Percentiles rank a stretch among this genome's conserved stretches.
These are phyloP conservation scores for Ploceus nigricollis DNA, from an alignment of 2,113 vertebrate species.

Conservation along the genomic window DNA sequence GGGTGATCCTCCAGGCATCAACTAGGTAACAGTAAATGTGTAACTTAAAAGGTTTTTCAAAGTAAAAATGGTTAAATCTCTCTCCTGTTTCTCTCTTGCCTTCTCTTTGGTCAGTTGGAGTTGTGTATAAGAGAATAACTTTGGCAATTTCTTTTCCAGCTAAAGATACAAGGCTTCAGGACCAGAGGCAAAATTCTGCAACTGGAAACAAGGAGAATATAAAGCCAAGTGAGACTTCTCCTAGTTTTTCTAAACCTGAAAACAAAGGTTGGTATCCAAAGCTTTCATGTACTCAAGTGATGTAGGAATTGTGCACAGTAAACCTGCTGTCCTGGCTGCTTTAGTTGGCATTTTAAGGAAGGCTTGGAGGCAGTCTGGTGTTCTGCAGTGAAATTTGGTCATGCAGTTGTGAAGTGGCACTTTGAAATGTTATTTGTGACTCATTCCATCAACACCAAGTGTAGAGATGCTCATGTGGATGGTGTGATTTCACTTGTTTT, in stretches of 20 bases:
- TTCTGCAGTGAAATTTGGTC: not conserved
- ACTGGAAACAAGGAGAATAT: slow-evolving; percentile 89
- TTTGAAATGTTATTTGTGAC: not conserved
- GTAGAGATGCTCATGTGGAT: not conserved
- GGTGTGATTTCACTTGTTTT: not conserved
- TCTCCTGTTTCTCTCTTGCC: not conserved
- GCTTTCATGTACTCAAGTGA: not conserved
- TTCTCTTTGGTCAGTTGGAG: not conserved
- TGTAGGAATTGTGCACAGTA: not conserved
- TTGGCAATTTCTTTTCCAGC: slow-evolving; percentile 70
- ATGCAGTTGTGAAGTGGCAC: not conserved
- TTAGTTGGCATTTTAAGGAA: not conserved
- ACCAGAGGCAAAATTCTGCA: slow-evolving; percentile 90
- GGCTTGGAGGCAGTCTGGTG: not conserved
- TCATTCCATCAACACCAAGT: not conserved
- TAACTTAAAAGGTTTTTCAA: not conserved
- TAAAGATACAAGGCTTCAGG: slow-evolving; percentile 92
- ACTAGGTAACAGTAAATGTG: not conserved
- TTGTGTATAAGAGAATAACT: not conserved
- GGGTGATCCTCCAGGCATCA: not conserved
- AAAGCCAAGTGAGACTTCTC: slow-evolving; percentile 86
- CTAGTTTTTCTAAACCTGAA: slow-evolving; percentile 85
- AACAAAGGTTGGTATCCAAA: slow-evolving; percentile 84
- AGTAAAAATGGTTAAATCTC: not conserved
- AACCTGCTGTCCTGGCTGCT: not conserved